Evolutionary conservation across 1,140 invertebrate genomes (phyloP).

Genomic region (Pachypsylla venusta): DNA sequence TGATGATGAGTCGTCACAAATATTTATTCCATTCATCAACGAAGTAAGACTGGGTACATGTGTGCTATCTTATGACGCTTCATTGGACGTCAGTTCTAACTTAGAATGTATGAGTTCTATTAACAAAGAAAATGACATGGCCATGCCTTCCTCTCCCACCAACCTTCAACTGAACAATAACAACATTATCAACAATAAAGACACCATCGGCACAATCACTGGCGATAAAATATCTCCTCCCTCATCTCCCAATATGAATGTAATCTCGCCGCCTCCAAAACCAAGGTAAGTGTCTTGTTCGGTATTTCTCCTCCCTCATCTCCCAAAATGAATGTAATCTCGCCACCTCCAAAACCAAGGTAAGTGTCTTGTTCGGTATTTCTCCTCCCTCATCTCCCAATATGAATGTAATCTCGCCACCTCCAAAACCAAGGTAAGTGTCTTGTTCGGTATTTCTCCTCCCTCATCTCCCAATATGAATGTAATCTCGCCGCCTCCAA

Average conservation of each 20-base stretch:
- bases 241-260: slow-evolving; percentile 12
- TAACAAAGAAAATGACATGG: slow-evolving; percentile 30
- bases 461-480: too few relatives aligned
- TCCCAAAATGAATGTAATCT: too few relatives aligned
- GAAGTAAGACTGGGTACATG: slow-evolving; percentile 36
- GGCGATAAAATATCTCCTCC: background rate
- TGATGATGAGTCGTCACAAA: slow-evolving; percentile 78
- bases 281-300: background rate
- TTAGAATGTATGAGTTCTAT: slow-evolving; percentile 32
- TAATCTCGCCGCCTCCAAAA: background rate
- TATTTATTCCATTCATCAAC: slow-evolving; percentile 86
- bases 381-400: too few relatives aligned
- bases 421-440: too few relatives aligned
- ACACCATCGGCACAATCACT: background rate
- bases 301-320: background rate
- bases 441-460: too few relatives aligned
- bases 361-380: too few relatives aligned
- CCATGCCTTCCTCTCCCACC: slow-evolving; percentile 38
- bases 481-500: too few relatives aligned
- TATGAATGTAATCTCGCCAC: too few relatives aligned
- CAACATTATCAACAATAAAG: slow-evolving; percentile 8
- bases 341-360: too few relatives aligned
- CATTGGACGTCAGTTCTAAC: slow-evolving; percentile 32
- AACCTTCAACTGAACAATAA: too few relatives aligned
- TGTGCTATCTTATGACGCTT: slow-evolving; percentile 26